Conservation (phyloP, 2,113 vertebrate genomes). For the Thunnus maccoyii region DNA sequence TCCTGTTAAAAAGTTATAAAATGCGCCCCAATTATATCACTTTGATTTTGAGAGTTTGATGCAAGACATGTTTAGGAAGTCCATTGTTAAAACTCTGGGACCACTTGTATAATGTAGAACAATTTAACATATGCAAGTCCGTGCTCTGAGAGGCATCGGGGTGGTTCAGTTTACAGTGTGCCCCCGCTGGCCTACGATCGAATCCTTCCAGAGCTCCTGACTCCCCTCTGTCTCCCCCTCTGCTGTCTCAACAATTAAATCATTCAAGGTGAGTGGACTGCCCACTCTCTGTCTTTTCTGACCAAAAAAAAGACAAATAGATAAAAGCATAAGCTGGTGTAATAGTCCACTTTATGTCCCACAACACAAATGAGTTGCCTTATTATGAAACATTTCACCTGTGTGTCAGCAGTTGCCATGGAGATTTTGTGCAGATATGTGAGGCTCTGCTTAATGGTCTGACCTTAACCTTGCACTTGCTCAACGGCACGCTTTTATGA, state of each 20-base stretch:
- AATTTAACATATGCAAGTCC: constrained; percentile 56
- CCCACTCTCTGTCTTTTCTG: background rate
- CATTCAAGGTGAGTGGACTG: constrained; percentile 63
- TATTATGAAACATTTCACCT: constrained; percentile 74
- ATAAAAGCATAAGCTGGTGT: constrained; percentile 35
- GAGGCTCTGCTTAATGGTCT: constrained; percentile 64
- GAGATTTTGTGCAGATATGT: constrained; percentile 67
- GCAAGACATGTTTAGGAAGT: background rate
- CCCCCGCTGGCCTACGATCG: constrained; percentile 54
- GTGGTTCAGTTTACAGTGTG: constrained; percentile 53
- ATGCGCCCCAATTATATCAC: background rate
- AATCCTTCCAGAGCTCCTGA: constrained; percentile 52
- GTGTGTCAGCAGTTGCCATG: constrained; percentile 75
- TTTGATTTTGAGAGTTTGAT: background rate
- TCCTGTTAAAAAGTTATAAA: background rate
- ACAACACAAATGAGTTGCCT: constrained; percentile 51
- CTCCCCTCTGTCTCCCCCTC: constrained; percentile 26
- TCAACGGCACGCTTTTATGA: constrained; percentile 52
- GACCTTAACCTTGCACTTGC: constrained; percentile 74
- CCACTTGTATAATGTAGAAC: constrained; percentile 47
- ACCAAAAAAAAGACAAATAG: constrained; percentile 36
- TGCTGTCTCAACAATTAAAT: constrained; percentile 69
- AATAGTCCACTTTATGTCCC: constrained; percentile 59
- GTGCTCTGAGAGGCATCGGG: constrained; percentile 34
- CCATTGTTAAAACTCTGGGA: constrained; percentile 16